Conservation (phyloP, 2,113 vertebrate species). For the Cinclus cinclus region DNA sequence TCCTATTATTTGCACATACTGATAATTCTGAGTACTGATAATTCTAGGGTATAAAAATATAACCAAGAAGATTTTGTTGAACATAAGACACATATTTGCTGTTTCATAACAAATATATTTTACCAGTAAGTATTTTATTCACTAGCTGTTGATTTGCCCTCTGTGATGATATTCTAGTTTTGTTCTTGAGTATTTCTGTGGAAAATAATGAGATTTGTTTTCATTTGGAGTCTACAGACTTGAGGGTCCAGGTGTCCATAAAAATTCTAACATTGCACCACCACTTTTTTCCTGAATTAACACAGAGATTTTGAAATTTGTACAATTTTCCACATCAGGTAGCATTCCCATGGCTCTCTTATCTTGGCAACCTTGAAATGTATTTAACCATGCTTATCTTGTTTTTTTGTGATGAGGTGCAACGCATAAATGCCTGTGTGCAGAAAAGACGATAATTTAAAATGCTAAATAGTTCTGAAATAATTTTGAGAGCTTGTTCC, state of each 20-base stretch:
- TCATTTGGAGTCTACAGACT: background rate
- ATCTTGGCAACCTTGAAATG: conserved; percentile 22
- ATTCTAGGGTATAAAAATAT: background rate
- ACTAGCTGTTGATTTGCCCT: background rate
- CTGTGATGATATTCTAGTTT: background rate
- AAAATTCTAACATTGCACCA: background rate
- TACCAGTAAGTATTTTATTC: background rate
- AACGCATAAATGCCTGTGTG: background rate
- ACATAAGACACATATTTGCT: background rate
- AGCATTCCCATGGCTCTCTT: background rate
- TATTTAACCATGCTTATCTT: conserved; percentile 25
- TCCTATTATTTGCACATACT: background rate
- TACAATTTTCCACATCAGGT: background rate
- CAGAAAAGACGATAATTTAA: conserved; percentile 28
- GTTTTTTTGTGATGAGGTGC: conserved; percentile 5
- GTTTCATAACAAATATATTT: background rate
- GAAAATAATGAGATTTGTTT: background rate
- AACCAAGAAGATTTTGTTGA: background rate
- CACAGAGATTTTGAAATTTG: background rate
- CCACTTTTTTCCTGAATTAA: background rate
- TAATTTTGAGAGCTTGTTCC: conserved; percentile 18
- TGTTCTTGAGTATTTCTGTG: background rate
- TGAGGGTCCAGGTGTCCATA: background rate
- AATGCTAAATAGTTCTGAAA: conserved; percentile 55
- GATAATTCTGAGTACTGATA: background rate